These are phyloP conservation scores for Drosophila subsilvestris DNA, from an alignment of 2,888 invertebrate genomes.

Conservation along the genomic window DNA sequence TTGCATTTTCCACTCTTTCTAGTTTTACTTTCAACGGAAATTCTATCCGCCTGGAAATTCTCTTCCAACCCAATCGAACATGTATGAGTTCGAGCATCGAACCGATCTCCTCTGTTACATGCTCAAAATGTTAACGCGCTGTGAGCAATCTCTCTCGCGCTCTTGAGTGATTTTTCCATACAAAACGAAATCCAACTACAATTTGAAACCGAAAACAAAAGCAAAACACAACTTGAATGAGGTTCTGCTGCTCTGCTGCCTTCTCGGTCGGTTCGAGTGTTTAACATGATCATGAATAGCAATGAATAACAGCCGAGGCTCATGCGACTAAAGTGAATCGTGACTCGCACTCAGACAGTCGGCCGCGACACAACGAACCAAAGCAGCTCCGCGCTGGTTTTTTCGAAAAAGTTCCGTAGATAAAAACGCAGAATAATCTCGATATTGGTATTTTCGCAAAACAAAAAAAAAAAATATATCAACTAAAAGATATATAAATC, in stretches of 20 bases:
- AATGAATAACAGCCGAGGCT: not conserved
- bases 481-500: not conserved
- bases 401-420: not conserved
- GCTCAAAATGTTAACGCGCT: constrained; percentile 32
- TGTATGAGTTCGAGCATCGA: constrained; percentile 8
- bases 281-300: constrained; percentile 26
- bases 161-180: not conserved
- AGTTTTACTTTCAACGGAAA: constrained; percentile 68
- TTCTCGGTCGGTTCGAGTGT: no score
- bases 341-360: not conserved
- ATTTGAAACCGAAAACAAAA: no score
- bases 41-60: not conserved
- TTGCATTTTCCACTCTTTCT: constrained; percentile 1
- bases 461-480: not conserved
- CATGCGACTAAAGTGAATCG: not conserved
- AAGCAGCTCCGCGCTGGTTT: not conserved
- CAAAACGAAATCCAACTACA: not conserved
- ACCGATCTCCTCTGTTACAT: constrained; percentile 27
- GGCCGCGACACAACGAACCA: not conserved
- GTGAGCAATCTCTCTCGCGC: constrained; percentile 8
- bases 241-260: no score
- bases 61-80: not conserved
- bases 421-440: not conserved
- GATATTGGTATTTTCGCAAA: not conserved
- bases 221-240: no score